Evolutionary conservation across 2,797 vertebrate species (phyloP).

Genomic region (Tapera naevia): DNA sequence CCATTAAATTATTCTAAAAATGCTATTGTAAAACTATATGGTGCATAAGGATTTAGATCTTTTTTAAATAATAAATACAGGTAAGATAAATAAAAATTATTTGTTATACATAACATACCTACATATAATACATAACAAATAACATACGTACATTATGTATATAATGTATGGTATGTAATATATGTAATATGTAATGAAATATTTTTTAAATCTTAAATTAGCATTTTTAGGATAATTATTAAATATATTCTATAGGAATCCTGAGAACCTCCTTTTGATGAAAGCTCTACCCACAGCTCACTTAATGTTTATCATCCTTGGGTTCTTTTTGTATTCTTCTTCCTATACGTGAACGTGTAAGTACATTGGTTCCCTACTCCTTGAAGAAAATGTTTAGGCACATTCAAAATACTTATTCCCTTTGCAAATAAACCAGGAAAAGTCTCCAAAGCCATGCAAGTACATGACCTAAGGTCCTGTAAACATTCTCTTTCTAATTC

Average conservation of each 20-base stretch:
- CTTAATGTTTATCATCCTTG: not conserved
- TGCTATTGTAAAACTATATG: not conserved
- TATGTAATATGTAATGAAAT: no score
- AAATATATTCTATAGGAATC: not conserved
- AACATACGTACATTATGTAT: no score
- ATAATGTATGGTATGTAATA: no score
- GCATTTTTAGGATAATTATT: not conserved
- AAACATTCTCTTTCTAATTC: not conserved
- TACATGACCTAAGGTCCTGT: not conserved
- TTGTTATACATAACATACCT: no score
- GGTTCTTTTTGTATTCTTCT: not conserved
- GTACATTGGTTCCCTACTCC: not conserved
- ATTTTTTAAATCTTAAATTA: not conserved
- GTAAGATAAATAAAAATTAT: not conserved
- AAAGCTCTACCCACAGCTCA: not conserved
- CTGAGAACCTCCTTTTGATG: not conserved
- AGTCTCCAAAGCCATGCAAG: not conserved
- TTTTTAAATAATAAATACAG: not conserved
- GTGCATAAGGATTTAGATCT: not conserved
- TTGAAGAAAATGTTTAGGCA: not conserved
- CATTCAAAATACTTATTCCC: not conserved
- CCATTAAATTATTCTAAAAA: not conserved
- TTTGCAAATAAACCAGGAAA: not conserved
- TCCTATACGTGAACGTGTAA: not conserved
- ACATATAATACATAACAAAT: no score